These are phyloP conservation scores for Drosophila robusta DNA, from an alignment of 2,888 invertebrate genomes.

Conservation along the genomic window DNA sequence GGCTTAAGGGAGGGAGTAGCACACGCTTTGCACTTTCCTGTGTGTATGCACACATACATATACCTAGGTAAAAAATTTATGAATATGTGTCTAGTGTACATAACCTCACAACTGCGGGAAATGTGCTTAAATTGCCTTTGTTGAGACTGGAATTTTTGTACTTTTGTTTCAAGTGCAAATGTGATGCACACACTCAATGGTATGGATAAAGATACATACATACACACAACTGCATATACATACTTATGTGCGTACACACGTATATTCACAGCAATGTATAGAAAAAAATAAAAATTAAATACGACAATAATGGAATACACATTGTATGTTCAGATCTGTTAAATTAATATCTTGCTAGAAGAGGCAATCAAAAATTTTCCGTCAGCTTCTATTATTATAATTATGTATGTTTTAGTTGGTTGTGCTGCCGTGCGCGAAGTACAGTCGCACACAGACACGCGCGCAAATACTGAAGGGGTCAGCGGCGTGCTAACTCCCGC, in stretches of 20 bases:
- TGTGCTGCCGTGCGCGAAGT: slow-evolving; percentile 57
- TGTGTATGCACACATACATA: slow-evolving; percentile 24
- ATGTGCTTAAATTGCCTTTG: slow-evolving; percentile 66
- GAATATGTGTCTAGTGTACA: slow-evolving; percentile 44
- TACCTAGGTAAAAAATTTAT: slow-evolving; percentile 14
- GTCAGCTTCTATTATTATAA: slow-evolving; percentile 62
- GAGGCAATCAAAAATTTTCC: slow-evolving; percentile 32
- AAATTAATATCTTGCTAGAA: slow-evolving; percentile 24
- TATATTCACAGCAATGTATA: slow-evolving; percentile 6
- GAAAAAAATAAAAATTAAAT: slow-evolving; percentile 10
- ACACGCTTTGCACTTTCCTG: slow-evolving; percentile 35
- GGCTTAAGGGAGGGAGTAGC: slow-evolving; percentile 26
- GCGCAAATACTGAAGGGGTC: slow-evolving; percentile 72
- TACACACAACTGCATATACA: background rate
- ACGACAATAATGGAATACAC: slow-evolving; percentile 15
- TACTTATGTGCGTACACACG: background rate
- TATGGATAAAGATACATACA: slow-evolving; percentile 16
- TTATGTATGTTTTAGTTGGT: slow-evolving; percentile 36
- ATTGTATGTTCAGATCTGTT: slow-evolving; percentile 20
- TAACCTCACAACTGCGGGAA: slow-evolving; percentile 70
- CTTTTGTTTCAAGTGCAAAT: slow-evolving; percentile 38
- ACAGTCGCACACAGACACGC: slow-evolving; percentile 81
- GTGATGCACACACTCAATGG: slow-evolving; percentile 12
- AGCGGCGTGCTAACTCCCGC: slow-evolving; percentile 61
- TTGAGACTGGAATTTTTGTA: slow-evolving; percentile 45